Conservation (phyloP, 2,113 vertebrate genomes). For the Dipodomys ordii region DNA sequence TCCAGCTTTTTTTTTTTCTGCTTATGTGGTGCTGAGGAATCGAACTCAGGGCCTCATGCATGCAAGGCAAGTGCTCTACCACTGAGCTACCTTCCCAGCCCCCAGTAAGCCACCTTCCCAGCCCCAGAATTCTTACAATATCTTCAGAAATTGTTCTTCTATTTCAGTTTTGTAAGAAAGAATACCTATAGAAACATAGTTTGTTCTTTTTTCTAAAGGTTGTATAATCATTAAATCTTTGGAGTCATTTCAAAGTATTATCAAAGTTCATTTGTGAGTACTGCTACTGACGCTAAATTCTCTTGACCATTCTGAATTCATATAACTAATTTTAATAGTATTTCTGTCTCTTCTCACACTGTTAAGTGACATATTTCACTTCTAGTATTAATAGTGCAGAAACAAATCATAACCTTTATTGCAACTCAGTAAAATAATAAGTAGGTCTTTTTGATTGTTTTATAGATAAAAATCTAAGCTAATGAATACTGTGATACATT, state of each 20-base stretch:
- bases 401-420: conserved; percentile 13
- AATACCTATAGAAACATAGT: background rate
- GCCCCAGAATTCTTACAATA: conserved; percentile 14
- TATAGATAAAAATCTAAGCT: conserved; percentile 25
- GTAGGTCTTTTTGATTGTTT: background rate
- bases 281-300: background rate
- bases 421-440: conserved; percentile 24
- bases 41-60: no score
- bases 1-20: no score
- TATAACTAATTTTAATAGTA: background rate
- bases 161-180: background rate
- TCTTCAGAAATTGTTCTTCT: background rate
- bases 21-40: no score
- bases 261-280: background rate
- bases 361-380: background rate
- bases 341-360: conserved; percentile 7
- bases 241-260: background rate
- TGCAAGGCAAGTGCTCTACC: no score
- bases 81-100: no score
- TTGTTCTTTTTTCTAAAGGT: background rate
- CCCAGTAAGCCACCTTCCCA: no score
- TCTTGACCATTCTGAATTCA: background rate
- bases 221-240: background rate
- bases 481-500: conserved; percentile 21
- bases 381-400: background rate